A percentile compares a stretch with the other conserved stretches of the same genome.
phyloP scores from a whole-genome alignment of 2,113 vertebrate genomes.

The Elachura formosa region DNA sequence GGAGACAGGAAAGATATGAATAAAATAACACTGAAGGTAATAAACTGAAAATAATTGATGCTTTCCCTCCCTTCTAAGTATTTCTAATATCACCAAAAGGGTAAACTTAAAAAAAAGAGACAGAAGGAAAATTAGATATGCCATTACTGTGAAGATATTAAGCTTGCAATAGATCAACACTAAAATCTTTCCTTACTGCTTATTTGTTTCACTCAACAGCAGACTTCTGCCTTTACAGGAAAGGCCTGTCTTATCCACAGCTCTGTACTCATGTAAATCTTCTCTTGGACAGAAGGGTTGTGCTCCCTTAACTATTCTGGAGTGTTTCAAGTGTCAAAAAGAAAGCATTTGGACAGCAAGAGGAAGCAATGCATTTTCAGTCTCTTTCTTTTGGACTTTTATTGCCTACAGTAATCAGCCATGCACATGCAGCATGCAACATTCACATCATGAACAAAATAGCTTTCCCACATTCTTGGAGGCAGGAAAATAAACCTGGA shows the following conservation, averaged over 20 bases:
- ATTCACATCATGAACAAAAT: not conserved
- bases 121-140: not conserved
- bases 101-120: slow-evolving; percentile 2
- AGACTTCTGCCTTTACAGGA: not conserved
- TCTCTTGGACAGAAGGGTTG: not conserved
- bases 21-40: not conserved
- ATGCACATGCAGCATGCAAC: not conserved
- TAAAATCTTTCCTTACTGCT: not conserved
- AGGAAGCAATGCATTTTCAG: not conserved
- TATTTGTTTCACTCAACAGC: not conserved
- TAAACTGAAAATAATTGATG: not conserved
- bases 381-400: not conserved
- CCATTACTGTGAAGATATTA: no score
- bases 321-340: not conserved
- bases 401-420: not conserved
- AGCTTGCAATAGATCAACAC: no score
- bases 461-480: not conserved
- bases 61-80: not conserved
- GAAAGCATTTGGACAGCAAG: not conserved
- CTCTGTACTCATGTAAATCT: not conserved
- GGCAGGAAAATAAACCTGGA: not conserved
- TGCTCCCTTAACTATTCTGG: not conserved
- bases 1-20: not conserved
- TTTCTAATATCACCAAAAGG: slow-evolving; percentile 13
- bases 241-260: not conserved